Percentiles rank a stretch among this genome's conserved stretches.
Conservation (phyloP, 2,797 vertebrate genomes). For the Falco rusticolus region DNA sequence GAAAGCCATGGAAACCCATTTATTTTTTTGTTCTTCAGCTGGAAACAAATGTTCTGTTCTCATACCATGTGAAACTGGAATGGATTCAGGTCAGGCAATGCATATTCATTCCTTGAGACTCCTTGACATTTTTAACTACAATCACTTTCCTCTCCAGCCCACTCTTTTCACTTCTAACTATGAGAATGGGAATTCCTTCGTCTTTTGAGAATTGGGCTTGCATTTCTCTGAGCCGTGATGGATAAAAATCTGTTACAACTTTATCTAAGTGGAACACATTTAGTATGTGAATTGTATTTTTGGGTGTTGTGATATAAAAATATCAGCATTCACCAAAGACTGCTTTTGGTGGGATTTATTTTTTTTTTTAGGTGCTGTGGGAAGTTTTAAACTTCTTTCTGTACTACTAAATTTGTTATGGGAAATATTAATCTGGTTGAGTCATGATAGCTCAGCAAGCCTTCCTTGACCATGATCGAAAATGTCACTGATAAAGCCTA, state of each 20-base stretch:
- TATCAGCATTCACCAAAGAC: neutral
- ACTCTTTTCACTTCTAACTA: slow-evolving; percentile 34
- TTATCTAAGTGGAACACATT: neutral
- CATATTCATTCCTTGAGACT: slow-evolving; percentile 39
- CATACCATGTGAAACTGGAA: slow-evolving; percentile 40
- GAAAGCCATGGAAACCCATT: slow-evolving; percentile 20
- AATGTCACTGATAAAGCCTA: neutral
- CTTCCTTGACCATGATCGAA: neutral
- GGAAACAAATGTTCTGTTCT: slow-evolving; percentile 52
- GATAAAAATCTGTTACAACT: slow-evolving; percentile 15
- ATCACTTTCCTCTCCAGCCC: slow-evolving; percentile 43
- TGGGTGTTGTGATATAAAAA: neutral
- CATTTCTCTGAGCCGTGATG: neutral
- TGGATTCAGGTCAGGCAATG: slow-evolving; percentile 42
- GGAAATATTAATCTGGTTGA: neutral
- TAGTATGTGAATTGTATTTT: neutral
- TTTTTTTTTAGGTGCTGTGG: neutral
- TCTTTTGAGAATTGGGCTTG: neutral
- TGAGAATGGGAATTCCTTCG: slow-evolving; percentile 35
- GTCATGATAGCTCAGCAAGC: neutral
- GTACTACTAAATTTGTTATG: neutral
- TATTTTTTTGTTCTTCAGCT: slow-evolving; percentile 26
- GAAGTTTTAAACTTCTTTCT: neutral
- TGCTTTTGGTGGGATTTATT: neutral
- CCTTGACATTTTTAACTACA: slow-evolving; percentile 32